Evolutionary conservation across 35 echinoderm and acorn worm genomes (phyloP), one percentile per base, ranked within the genome.

Genomic region (Anneissia japonica): DNA sequence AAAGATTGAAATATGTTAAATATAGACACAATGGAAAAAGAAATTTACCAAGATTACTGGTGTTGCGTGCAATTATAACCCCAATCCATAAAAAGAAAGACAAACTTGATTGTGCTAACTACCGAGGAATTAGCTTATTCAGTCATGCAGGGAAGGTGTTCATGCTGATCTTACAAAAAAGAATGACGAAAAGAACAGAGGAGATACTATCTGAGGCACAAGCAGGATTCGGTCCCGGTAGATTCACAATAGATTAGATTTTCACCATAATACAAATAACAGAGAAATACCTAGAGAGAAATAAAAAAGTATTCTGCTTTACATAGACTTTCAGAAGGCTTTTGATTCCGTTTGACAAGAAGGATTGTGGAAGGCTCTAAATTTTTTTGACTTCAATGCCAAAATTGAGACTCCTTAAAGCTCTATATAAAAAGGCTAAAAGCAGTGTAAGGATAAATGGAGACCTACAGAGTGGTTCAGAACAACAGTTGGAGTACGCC

Each of bases 61-160:
- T 4, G 40, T 7, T 7, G 40, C n/a, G n/a, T n/a, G 46, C 78
- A 9, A 81, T 88, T n/a, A 88, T 88, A 40, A 46, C 64, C 2
- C 77, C 46, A 16, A 88, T 88, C 46, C 82, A 35, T 46, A 88
- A 88, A 74, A 88, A 87, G 79, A 87, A 78, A 46, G 85, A 87
- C 39, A 87, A 78, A 26, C 23, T 87, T n/a, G 74, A 87, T 46
- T 88, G 86, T 34, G 32, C 40, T 16, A 88, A 88, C 86, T 88
- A 88, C 86, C 80, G 86, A 45, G 37, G 83, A 19, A 85, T 85
- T 32, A 85, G 46, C 55, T 34, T 73, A 10, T 46, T 51, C 14
- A 84, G 82, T 17, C 82, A 40, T 72, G 82, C 82, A 55, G 82
- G 82, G 35, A 84, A 84, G 10, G 46, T 80, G 38, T 72, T 88